Conservation (phyloP, 1,140 invertebrate genomes). For the Phthorimaea operculella region DNA sequence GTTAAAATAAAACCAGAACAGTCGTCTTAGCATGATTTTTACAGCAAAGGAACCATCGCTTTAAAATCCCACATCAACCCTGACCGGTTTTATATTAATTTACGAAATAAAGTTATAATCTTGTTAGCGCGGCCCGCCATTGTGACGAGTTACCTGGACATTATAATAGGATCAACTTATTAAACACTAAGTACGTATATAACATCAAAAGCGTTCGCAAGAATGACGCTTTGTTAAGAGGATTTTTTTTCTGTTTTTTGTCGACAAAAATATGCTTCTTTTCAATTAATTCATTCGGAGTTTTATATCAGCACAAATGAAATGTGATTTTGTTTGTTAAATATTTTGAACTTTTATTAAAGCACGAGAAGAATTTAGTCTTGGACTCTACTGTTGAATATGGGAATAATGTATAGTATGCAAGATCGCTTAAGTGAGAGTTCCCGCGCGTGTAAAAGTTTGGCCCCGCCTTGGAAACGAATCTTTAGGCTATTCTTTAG, state of each 20-base stretch:
- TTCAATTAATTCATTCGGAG: conserved; percentile 1
- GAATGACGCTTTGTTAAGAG: conserved; percentile 57
- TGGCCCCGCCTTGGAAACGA: no score
- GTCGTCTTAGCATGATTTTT: no score
- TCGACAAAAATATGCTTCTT: not conserved
- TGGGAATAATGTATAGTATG: no score
- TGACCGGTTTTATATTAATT: conserved; percentile 57
- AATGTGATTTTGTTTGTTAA: not conserved
- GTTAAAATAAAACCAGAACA: no score
- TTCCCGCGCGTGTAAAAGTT: no score
- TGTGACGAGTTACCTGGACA: conserved; percentile 60
- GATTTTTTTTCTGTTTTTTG: conserved; percentile 39
- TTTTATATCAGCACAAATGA: not conserved
- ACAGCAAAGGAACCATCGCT: no score
- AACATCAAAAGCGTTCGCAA: conserved; percentile 64
- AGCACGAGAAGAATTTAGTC: not conserved
- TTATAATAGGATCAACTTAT: conserved; percentile 67
- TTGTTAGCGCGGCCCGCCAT: conserved; percentile 59
- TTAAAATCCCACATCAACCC: not conserved
- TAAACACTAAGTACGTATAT: conserved; percentile 60
- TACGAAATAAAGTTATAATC: conserved; percentile 66
- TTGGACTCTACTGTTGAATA: no score
- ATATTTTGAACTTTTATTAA: not conserved
- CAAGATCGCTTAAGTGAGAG: no score
- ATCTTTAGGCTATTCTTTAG: no score